Conservation (phyloP, 2,113 vertebrate genomes). For the Chloroceryle aenea region DNA sequence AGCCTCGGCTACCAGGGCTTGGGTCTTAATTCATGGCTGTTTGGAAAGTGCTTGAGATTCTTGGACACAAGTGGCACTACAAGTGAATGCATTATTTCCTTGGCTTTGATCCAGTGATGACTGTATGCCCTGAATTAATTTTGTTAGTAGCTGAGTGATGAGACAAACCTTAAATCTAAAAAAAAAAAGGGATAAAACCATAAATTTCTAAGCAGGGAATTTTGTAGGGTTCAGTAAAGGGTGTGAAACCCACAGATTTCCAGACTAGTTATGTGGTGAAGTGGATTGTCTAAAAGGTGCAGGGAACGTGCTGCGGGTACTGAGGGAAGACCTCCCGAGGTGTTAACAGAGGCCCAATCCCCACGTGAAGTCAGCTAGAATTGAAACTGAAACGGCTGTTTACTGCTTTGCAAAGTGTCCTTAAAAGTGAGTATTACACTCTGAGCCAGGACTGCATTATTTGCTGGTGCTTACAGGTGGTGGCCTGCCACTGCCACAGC, state of each 20-base stretch:
- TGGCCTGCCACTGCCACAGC: not conserved
- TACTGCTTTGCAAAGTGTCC: not conserved
- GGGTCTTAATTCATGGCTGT: not conserved
- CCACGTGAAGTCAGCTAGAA: not conserved
- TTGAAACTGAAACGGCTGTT: not conserved
- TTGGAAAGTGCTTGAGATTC: constrained; percentile 31
- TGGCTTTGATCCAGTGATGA: constrained; percentile 39
- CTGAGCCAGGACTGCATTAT: not conserved
- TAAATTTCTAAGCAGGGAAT: not conserved
- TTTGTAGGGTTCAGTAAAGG: not conserved
- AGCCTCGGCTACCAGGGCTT: not conserved
- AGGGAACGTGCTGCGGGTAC: not conserved
- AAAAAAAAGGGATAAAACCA: constrained; percentile 7
- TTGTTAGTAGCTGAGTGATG: not conserved
- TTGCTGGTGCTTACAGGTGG: not conserved
- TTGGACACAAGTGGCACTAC: constrained; percentile 18
- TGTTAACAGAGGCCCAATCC: not conserved
- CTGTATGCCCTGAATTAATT: constrained; percentile 57
- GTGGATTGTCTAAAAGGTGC: not conserved
- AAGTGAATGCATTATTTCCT: constrained; percentile 37
- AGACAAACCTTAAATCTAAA: constrained; percentile 12
- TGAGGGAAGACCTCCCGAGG: not conserved
- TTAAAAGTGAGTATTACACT: not conserved
- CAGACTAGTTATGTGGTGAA: not conserved
- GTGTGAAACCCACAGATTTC: not conserved